A percentile compares a stretch with the other conserved stretches of the same genome.
Conservation (phyloP, 2,888 invertebrate genomes). For the Gerris lacustris region DNA sequence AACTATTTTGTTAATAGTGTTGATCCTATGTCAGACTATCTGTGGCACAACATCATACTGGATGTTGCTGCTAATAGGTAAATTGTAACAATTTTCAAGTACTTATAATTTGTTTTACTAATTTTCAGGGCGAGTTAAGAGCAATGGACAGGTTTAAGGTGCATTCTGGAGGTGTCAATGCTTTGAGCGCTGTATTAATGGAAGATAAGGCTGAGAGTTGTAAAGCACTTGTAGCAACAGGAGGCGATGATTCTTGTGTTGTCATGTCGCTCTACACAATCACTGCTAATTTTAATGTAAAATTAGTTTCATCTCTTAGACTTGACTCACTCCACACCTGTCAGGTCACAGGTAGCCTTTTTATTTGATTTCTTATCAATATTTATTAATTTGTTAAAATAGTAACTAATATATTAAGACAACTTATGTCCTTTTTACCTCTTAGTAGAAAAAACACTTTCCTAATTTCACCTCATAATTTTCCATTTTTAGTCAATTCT, state of each 20-base stretch:
- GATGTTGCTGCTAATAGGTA: no score
- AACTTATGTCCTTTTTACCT: no score
- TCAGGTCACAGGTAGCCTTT: not conserved
- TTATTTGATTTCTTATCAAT: no score
- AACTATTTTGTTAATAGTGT: no score
- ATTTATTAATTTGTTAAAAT: no score
- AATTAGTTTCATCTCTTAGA: slow-evolving; percentile 33
- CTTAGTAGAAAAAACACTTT: no score
- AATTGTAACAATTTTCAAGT: slow-evolving; percentile 31
- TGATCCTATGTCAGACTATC: no score
- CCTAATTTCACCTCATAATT: no score
- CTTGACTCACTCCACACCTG: slow-evolving; percentile 32
- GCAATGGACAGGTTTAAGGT: slow-evolving; percentile 37
- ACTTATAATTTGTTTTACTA: no score
- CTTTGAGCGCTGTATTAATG: slow-evolving; percentile 43
- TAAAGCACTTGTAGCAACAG: slow-evolving; percentile 47
- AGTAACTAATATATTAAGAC: no score
- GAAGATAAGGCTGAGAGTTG: slow-evolving; percentile 35
- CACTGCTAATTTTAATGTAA: slow-evolving; percentile 21
- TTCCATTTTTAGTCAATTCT: no score
- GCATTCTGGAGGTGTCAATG: slow-evolving; percentile 69
- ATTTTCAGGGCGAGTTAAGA: not conserved
- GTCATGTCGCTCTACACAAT: slow-evolving; percentile 31
- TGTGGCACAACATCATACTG: no score
- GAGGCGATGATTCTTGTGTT: slow-evolving; percentile 67